phyloP scores from a whole-genome alignment of 37 sponge, comb jelly and placozoan genomes.

The Hexactinellida sp. region DNA sequence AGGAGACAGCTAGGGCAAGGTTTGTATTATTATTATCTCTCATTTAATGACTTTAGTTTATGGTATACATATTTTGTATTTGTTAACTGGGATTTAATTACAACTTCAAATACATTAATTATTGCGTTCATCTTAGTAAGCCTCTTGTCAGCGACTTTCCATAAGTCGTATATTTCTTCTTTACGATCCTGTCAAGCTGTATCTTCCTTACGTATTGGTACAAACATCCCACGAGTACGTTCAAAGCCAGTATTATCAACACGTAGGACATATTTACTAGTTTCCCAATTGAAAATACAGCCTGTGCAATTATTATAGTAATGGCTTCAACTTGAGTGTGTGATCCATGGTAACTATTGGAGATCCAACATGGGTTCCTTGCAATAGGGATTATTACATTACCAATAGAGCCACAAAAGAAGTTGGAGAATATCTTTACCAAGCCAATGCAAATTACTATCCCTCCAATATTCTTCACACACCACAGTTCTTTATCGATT shows the following conservation, averaged over 20 bases:
- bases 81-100: background rate
- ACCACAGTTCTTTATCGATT: background rate
- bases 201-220: background rate
- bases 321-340: background rate
- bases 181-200: background rate
- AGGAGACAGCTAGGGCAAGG: background rate
- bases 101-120: background rate
- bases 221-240: background rate
- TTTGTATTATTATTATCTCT: background rate
- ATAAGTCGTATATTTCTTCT: slow-evolving; percentile 12
- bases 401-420: background rate
- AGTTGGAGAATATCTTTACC: background rate
- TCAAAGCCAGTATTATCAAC: background rate
- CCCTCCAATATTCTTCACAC: background rate
- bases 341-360: background rate
- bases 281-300: background rate
- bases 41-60: background rate
- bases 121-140: background rate
- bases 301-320: background rate
- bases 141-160: background rate
- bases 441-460: background rate
- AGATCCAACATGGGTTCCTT: background rate
- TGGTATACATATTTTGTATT: background rate
- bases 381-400: background rate
- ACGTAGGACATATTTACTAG: background rate